Base-by-base conservation (phyloP, 2,888 invertebrate genomes). In the Euplexia lucipara region DNA sequence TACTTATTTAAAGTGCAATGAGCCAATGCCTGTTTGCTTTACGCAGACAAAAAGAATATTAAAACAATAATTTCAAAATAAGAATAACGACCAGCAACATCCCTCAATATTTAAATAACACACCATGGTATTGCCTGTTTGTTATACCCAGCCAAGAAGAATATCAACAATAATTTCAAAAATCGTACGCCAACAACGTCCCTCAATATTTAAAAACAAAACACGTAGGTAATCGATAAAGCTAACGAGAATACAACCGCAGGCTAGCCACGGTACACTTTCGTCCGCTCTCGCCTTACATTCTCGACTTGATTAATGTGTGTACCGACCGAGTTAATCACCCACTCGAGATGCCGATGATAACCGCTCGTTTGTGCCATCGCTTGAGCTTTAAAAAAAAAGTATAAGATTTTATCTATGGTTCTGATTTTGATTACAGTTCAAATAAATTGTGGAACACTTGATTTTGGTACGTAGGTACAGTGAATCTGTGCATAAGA, bases 291-390 rank as follows among this genome's bases (percentile, higher is more conserved):
- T 94, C 93, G 91, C 91, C 94, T 95, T 94, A 92, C 94, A 84
- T 88, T 87, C 91, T 91, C 86, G 83, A 89, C 88, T 89, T 94
- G 94, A 95, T 94, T 94, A 92, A 95, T 94, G 93, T 90, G 90
- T 90, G 88, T 92, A 86, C 90, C 82, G 73, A 87, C 84, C 86
- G 85, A 83, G 88, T 88, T 92, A 90, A 93, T 93, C 91, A 90
- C 89, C 89, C 92, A 92, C 93, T 93, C 90, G 91, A 93, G 91
- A 89, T 87, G 85, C 83, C 86, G 79, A 81, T 87, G 84, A 81
- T 82, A 82, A 78, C 81, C 75, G 66, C 82, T 81, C 83, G 81
- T 84, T 82, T 83, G 78, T 75, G 76, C 77, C 79, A 70, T 71
- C 78, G 75, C 70, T 54, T 63, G 54, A 51, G 56, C 47, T 68